Percentiles rank a stretch among this genome's conserved stretches.
Conservation (phyloP, 2,888 invertebrate species). For the Dicyrtomina minuta region DNA sequence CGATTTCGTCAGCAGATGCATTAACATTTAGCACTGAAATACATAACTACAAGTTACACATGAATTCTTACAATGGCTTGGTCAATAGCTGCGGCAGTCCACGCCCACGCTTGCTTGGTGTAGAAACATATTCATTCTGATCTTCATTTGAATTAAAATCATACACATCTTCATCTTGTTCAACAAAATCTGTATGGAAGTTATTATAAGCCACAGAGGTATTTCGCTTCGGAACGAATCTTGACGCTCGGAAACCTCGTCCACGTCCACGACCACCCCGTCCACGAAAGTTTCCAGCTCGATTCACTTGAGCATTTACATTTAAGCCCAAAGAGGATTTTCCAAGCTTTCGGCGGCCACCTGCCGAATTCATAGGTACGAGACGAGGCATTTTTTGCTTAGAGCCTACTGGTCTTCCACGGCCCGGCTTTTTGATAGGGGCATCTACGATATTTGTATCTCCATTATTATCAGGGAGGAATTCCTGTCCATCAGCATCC, state of each 20-base stretch:
- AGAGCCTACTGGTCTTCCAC: neutral
- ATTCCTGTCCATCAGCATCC: neutral
- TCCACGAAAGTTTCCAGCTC: neutral
- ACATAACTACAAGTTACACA: too few relatives aligned
- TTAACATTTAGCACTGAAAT: neutral
- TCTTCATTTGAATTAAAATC: neutral
- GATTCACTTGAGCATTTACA: neutral
- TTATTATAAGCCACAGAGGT: neutral
- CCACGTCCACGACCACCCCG: neutral
- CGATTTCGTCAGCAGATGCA: too few relatives aligned
- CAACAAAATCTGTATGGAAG: neutral
- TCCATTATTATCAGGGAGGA: neutral
- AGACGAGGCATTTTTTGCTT: conserved; percentile 30
- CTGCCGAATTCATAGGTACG: conserved; percentile 18
- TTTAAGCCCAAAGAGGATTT: too few relatives aligned
- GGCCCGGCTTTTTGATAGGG: neutral
- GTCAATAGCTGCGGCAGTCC: too few relatives aligned
- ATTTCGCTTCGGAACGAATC: too few relatives aligned
- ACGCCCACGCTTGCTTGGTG: too few relatives aligned
- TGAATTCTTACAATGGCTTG: too few relatives aligned
- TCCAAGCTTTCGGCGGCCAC: too few relatives aligned
- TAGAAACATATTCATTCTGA: neutral
- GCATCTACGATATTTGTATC: neutral
- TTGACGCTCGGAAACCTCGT: neutral
- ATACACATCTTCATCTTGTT: neutral